Base-by-base conservation (phyloP, 2,113 vertebrate genomes). In the Paralichthys olivaceus region DNA sequence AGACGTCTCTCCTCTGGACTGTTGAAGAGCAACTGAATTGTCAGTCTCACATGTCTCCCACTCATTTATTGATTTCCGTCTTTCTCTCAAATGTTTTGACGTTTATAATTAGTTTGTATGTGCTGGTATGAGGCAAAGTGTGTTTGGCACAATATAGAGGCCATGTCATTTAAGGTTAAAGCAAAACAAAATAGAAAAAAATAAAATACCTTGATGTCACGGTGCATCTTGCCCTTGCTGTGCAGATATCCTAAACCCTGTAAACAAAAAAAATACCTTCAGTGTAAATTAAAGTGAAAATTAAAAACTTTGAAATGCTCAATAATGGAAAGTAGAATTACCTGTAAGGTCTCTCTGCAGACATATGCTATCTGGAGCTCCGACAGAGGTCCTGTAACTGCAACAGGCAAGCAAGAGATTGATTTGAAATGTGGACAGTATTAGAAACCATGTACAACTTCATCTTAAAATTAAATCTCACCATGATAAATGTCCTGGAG, bases 231-330 rank as follows among this genome's bases (percentile, higher is more conserved):
- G 62, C 95, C 96, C 90, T 98, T 99, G 86, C 69, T 94, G 91
- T 99, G 98, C 81, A 99, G 95, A 93, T 99, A 99, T 37, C 95
- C 95, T 88, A 99, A 94, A 89, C 98, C 98, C 98, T 99, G 86
- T 28, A 87, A 86, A 89, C 1, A 4, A 80, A 72, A 47, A 40
- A 40, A 25, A 47, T 37, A 4, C 1, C 51, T 26, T 65, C 5
- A 2, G 29, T 40, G 19, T 13, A 26, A 57, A 7, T 34, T 56
- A 0, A 53, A 8, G 0, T 53, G 8, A 62, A 45, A 58, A 23
- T 0, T 9, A 3, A 59, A 60, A 49, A 11, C 13, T 11, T 1
- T 59, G 2, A 3, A 22, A 51, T 26, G 23, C 53, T 40, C 1
- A 4, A 15, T 3, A 1, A 9, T 29, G 4, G 17, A n/a, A 59